phyloP scores from a whole-genome alignment of 2,888 invertebrate genomes.

The Tachina fera region DNA sequence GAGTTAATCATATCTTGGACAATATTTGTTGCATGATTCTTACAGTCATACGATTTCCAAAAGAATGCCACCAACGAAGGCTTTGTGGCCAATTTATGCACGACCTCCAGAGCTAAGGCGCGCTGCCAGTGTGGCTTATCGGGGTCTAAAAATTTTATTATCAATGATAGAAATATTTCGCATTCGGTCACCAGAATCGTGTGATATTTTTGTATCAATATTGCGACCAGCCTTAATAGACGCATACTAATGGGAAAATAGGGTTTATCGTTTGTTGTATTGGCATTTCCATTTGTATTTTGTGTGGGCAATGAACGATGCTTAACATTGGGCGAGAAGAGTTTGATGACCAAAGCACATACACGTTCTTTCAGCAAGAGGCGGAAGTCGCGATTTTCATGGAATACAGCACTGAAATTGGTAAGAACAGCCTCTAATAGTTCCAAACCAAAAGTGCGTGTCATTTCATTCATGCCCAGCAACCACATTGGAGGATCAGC shows the following conservation, averaged over 20 bases:
- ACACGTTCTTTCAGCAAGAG: constrained; percentile 97
- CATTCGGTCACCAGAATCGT: constrained; percentile 97
- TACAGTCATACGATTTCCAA: constrained; percentile 97
- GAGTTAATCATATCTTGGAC: constrained; percentile 98
- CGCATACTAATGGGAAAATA: constrained; percentile 99
- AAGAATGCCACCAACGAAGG: constrained; percentile 93
- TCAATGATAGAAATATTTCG: constrained; percentile 98
- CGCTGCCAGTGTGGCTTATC: constrained; percentile 99
- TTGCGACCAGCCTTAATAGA: constrained; percentile 94
- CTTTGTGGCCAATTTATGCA: constrained; percentile 96
- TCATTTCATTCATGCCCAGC: constrained; percentile 98
- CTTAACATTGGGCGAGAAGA: constrained; percentile 99
- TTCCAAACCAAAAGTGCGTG: constrained; percentile 97
- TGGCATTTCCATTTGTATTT: constrained; percentile 84
- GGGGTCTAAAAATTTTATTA: constrained; percentile 98
- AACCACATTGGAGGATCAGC: constrained; percentile 98
- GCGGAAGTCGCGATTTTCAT: constrained; percentile 96
- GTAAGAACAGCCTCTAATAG: constrained; percentile 96
- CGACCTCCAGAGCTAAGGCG: constrained; percentile 96
- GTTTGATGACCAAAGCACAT: constrained; percentile 98
- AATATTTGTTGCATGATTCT: constrained; percentile 95
- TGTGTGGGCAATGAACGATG: constrained; percentile 86
- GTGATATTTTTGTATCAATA: constrained; percentile 97
- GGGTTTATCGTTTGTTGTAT: constrained; percentile 92
- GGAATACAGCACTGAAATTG: constrained; percentile 92